Percentiles rank a stretch among this genome's conserved stretches.
phyloP scores from a whole-genome alignment of 2,888 invertebrate species.

The Zygothrica quintamaculata region DNA sequence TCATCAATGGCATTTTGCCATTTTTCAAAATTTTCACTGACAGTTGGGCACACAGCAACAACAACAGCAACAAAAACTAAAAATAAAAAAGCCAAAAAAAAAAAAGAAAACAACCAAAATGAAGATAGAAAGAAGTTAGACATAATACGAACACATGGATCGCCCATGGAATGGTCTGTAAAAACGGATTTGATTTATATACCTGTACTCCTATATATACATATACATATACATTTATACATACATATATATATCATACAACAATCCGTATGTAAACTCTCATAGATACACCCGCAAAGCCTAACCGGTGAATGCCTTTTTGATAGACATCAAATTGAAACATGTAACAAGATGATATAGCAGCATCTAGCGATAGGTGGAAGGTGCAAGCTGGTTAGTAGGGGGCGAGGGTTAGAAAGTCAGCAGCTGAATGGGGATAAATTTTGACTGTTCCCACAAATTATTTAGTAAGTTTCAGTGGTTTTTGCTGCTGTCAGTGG shows the following conservation, averaged over 20 bases:
- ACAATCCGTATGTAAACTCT: not conserved
- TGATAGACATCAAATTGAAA: slow-evolving; percentile 76
- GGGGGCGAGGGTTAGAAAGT: not conserved
- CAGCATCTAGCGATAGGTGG: slow-evolving; percentile 25
- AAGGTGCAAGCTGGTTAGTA: no score
- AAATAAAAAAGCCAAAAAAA: slow-evolving; percentile 19
- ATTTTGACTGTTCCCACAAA: slow-evolving; percentile 59
- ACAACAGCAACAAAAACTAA: slow-evolving; percentile 8
- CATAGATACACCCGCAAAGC: slow-evolving; percentile 28
- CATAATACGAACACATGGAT: slow-evolving; percentile 68
- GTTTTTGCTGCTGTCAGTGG: slow-evolving; percentile 18
- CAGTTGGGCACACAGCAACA: slow-evolving; percentile 59
- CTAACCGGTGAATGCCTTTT: slow-evolving; percentile 63
- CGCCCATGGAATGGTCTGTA: slow-evolving; percentile 45
- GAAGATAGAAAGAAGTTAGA: slow-evolving; percentile 52
- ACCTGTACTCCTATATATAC: slow-evolving; percentile 19
- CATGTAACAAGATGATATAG: slow-evolving; percentile 76
- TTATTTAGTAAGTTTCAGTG: slow-evolving; percentile 72
- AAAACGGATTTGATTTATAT: slow-evolving; percentile 74
- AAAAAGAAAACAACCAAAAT: slow-evolving; percentile 11
- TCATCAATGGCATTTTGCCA: slow-evolving; percentile 81
- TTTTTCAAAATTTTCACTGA: slow-evolving; percentile 81
- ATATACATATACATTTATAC: not conserved
- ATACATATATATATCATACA: slow-evolving; percentile 3
- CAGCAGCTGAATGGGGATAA: not conserved